Conservation (phyloP, 2,113 vertebrate genomes). For the Enhydra lutris region DNA sequence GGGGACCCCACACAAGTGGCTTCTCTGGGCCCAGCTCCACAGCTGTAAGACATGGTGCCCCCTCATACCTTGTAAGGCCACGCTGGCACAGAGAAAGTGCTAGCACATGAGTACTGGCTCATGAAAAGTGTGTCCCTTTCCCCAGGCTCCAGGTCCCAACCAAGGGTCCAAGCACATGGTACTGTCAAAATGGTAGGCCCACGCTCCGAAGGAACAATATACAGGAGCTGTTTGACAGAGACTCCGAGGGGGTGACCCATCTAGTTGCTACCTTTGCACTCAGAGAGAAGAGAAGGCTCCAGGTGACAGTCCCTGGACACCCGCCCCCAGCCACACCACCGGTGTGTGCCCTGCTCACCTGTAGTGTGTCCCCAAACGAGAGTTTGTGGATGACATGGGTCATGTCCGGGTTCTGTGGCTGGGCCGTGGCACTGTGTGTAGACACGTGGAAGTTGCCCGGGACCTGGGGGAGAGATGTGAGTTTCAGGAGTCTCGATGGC, state of each 20-base stretch:
- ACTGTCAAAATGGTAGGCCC: fast-evolving
- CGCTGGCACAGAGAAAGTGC: fast-evolving
- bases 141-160: not conserved
- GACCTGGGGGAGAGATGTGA: conserved; percentile 82
- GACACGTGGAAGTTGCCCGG: conserved; percentile 99
- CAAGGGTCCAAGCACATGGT: fast-evolving
- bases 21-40: not conserved
- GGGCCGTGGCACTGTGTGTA: conserved; percentile 97
- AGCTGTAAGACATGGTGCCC: fast-evolving
- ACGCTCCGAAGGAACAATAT: fast-evolving
- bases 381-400: conserved; percentile 97
- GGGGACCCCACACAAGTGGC: not conserved
- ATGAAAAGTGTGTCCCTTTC: too few relatives aligned
- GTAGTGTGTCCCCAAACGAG: conserved; percentile 94
- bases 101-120: not conserved
- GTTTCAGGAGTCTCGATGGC: not conserved
- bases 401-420: conserved; percentile 98
- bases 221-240: fast-evolving
- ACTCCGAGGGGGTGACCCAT: too few relatives aligned
- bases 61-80: not conserved
- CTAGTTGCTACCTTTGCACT: too few relatives aligned
- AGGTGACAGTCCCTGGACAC: fast-evolving
- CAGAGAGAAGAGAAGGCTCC: not conserved
- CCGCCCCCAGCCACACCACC: not conserved
- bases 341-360: conserved; percentile 82